Conservation (phyloP, 2,797 vertebrate species). For the Linurgus olivaceus region DNA sequence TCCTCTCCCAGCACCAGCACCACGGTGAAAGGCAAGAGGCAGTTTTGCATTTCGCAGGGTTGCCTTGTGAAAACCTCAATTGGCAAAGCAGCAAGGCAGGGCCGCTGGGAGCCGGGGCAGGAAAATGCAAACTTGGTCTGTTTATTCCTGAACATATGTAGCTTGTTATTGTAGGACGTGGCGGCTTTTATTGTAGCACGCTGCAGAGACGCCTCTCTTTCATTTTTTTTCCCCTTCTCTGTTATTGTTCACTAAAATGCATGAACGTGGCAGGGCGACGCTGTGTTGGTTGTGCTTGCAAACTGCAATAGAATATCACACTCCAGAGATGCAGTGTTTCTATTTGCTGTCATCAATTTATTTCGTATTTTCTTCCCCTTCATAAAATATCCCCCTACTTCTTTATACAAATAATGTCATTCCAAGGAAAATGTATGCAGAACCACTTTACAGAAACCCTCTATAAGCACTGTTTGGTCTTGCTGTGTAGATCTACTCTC, state of each 20-base stretch:
- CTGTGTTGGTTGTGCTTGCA: slow-evolving; percentile 55
- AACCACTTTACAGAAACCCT: slow-evolving; percentile 54
- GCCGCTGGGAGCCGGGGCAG: slow-evolving; percentile 58
- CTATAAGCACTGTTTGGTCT: slow-evolving; percentile 59
- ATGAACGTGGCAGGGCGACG: slow-evolving; percentile 24
- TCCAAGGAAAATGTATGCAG: slow-evolving; percentile 63
- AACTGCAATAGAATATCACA: slow-evolving; percentile 52
- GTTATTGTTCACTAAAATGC: slow-evolving; percentile 52
- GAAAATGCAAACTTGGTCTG: slow-evolving; percentile 44
- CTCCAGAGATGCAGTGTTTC: slow-evolving; percentile 64
- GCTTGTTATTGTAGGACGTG: background rate
- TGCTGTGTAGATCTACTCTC: slow-evolving; percentile 56
- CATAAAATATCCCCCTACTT: slow-evolving; percentile 1
- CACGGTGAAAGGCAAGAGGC: background rate
- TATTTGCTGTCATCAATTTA: slow-evolving; percentile 63
- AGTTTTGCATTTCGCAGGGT: slow-evolving; percentile 43
- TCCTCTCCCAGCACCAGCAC: background rate
- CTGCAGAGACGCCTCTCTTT: background rate
- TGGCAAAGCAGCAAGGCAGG: slow-evolving; percentile 47
- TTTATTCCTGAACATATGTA: slow-evolving; percentile 51
- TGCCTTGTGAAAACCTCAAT: slow-evolving; percentile 36
- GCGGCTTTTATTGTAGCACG: background rate
- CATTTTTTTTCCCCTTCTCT: background rate
- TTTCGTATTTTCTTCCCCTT: slow-evolving; percentile 13
- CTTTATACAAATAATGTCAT: slow-evolving; percentile 60